Percentiles rank a stretch among this genome's conserved stretches.
phyloP scores from a whole-genome alignment of 2,888 invertebrate genomes.

The Drosophila hamatofila region DNA sequence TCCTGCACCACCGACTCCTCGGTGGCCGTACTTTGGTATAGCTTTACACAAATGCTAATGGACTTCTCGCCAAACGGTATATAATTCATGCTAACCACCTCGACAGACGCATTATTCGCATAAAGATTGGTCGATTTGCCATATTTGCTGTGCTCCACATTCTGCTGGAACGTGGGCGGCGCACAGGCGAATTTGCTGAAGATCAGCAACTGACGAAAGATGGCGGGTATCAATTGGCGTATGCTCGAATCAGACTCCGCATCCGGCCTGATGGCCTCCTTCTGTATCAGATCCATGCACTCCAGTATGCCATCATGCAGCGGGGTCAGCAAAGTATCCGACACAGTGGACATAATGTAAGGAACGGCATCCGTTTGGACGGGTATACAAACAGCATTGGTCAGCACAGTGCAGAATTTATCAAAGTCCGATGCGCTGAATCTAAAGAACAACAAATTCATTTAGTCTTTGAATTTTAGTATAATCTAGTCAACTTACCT shows the following conservation, averaged over 20 bases:
- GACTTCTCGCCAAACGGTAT: conserved; percentile 94
- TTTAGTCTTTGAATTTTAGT: no score
- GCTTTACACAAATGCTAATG: conserved; percentile 89
- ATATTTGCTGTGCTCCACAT: conserved; percentile 86
- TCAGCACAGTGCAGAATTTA: conserved; percentile 91
- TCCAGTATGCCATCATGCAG: conserved; percentile 94
- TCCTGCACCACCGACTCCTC: conserved; percentile 90
- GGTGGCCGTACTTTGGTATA: conserved; percentile 91
- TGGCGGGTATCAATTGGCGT: conserved; percentile 88
- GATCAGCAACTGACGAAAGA: conserved; percentile 88
- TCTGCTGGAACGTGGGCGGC: conserved; percentile 86
- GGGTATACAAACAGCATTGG: conserved; percentile 92
- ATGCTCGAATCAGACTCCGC: conserved; percentile 86
- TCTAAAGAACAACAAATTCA: conserved; percentile 46
- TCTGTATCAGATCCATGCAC: conserved; percentile 94
- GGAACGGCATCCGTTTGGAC: conserved; percentile 92
- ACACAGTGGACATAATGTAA: conserved; percentile 91
- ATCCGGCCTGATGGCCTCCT: conserved; percentile 88
- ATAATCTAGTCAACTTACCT: conserved; percentile 86
- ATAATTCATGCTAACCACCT: conserved; percentile 92
- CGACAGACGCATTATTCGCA: conserved; percentile 86
- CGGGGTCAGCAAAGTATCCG: conserved; percentile 92
- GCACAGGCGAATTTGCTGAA: conserved; percentile 90
- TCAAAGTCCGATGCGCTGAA: conserved; percentile 89
- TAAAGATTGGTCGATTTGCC: conserved; percentile 84